These are phyloP conservation scores for Ambastaia sidthimunki DNA, from an alignment of 2,797 vertebrate genomes.

Conservation along the genomic window DNA sequence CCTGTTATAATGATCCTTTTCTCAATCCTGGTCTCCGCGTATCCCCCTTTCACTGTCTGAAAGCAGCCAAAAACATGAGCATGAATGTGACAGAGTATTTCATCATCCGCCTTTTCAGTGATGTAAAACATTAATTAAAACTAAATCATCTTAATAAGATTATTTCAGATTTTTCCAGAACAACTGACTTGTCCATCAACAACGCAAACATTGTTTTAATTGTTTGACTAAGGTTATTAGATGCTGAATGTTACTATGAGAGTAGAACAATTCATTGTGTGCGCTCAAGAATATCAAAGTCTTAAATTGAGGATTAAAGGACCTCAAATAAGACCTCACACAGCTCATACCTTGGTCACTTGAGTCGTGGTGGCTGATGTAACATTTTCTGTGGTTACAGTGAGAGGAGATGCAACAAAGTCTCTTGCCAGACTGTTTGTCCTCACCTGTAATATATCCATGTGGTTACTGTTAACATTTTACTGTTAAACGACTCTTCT, in stretches of 20 bases:
- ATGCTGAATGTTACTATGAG: not conserved
- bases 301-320: no score
- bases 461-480: slow-evolving; percentile 7
- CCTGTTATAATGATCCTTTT: slow-evolving; percentile 98
- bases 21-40: slow-evolving; percentile 98
- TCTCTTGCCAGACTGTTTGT: slow-evolving; percentile 67
- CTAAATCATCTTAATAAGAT: not conserved
- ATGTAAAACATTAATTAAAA: not conserved
- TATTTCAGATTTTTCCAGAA: not conserved
- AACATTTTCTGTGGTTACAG: slow-evolving; percentile 87
- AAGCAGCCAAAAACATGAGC: not conserved
- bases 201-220: not conserved
- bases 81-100: not conserved
- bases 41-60: slow-evolving; percentile 98
- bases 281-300: not conserved
- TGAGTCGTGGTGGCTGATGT: slow-evolving; percentile 97
- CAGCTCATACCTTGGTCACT: slow-evolving; percentile 91
- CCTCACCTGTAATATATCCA: slow-evolving; percentile 70
- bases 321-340: slow-evolving; percentile 6
- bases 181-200: not conserved
- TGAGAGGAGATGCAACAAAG: slow-evolving; percentile 72
- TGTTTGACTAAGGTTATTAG: slow-evolving; percentile 41
- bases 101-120: not conserved
- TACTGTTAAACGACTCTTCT: not conserved
- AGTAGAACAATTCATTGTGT: not conserved